Evolutionary conservation across 2,113 vertebrate species (phyloP), one percentile per base, ranked within the genome.

Genomic region (Zosterops hypoxanthus): DNA sequence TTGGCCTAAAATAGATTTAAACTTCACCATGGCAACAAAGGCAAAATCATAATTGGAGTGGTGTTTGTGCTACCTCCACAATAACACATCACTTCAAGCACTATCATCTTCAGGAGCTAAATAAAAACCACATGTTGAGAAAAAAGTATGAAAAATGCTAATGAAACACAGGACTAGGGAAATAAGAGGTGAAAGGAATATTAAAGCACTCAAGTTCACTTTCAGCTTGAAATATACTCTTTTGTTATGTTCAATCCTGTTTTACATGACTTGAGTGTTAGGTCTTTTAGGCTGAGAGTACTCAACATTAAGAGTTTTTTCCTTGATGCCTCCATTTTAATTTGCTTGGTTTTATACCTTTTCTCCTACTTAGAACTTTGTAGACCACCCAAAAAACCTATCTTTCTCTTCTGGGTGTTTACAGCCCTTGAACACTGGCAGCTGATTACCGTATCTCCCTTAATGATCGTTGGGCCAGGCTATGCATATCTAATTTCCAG

Each of bases 401-500:
- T 55, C 82, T 64, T 92, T 94, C 90, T 81, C 69, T 73, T 93
- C 76, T n/a, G 64, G 85, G 93, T 96, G 95, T 96, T 96, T 96
- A 97, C 92, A 90, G 85, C 93, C 92, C 86, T 90, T 86, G 92
- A 94, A 88, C 82, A 88, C 92, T 95, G 93, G 82, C 95, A 92
- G 90, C 82, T 96, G 96, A 97, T 96, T 96, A 96, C 85, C 0
- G 0, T 96, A 94, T 94, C 93, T 96, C 96, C 94, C 94, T 93
- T 93, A 96, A 96, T 97, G 96, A 96, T 90, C 72, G 4, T 96
- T 97, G 88, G 88, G 94, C 93, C 86, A 88, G 90, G 85, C 92
- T 78, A 41, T 90, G 79, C 94, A 86, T 97, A 96, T 95, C 94
- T 95, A 20, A 95, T 96, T 96, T 95, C 96, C 93, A 96, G 82